A percentile compares a stretch with the other conserved stretches of the same genome.
Conservation (phyloP, 2,797 vertebrate species). For the Clarias platycephalus region DNA sequence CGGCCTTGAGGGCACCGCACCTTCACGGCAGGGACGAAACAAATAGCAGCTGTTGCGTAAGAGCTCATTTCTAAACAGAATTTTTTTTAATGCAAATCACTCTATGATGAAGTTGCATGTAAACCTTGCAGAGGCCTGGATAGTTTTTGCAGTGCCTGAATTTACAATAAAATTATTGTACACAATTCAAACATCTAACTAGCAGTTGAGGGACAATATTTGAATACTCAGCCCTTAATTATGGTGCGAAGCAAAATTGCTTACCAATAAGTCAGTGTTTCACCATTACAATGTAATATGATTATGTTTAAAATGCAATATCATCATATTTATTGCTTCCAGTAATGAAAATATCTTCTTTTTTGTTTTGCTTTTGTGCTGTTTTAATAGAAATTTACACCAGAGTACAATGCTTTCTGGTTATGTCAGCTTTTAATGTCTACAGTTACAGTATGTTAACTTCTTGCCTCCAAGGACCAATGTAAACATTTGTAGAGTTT, state of each 20-base stretch:
- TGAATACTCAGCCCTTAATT: too few relatives aligned
- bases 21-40: not conserved
- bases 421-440: not conserved
- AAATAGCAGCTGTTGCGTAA: not conserved
- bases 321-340: not conserved
- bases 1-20: conserved; percentile 9
- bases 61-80: not conserved
- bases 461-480: not conserved
- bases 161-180: not conserved
- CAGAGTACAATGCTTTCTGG: not conserved
- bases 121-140: not conserved
- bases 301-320: not conserved
- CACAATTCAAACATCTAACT: not conserved
- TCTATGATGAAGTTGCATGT: not conserved
- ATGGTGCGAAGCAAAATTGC: too few relatives aligned
- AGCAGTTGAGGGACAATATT: not conserved
- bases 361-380: not conserved
- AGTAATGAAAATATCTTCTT: not conserved
- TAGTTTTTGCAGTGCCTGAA: not conserved
- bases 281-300: too few relatives aligned
- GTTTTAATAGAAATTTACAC: not conserved
- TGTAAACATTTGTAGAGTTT: not conserved
- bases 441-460: not conserved
- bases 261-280: too few relatives aligned
- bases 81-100: not conserved